Conservation (phyloP, 2,888 invertebrate species). For the Poecilus cupreus region DNA sequence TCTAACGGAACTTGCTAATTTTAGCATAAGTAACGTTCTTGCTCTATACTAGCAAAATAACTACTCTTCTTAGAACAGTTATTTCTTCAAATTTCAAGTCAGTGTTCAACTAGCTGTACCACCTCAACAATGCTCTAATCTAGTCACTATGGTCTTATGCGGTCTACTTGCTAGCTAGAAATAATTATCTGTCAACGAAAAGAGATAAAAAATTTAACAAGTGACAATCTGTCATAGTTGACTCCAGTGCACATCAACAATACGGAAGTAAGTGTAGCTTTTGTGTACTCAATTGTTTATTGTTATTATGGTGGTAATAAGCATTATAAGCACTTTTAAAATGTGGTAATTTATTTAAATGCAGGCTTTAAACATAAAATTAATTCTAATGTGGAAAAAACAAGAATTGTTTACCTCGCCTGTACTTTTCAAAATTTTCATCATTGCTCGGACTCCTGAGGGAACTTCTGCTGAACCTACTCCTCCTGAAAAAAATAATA, state of each 20-base stretch:
- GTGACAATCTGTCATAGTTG: conserved; percentile 27
- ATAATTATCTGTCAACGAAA: conserved; percentile 6
- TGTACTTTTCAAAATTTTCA: conserved; percentile 77
- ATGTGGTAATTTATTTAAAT: neutral
- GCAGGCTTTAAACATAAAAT: neutral
- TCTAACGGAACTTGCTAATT: conserved; percentile 19
- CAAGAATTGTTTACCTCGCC: conserved; percentile 74
- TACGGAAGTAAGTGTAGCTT: neutral
- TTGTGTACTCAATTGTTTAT: conserved; percentile 1
- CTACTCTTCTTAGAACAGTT: conserved; percentile 4
- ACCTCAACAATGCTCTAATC: neutral
- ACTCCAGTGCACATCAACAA: conserved; percentile 1
- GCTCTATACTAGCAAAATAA: neutral
- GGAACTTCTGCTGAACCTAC: conserved; percentile 60
- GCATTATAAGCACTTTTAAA: neutral
- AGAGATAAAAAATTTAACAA: conserved; percentile 22
- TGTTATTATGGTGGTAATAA: conserved; percentile 14
- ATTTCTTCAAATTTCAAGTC: conserved; percentile 7
- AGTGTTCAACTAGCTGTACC: conserved; percentile 14
- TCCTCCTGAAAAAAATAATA: conserved; percentile 57
- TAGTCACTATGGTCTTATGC: conserved; percentile 1
- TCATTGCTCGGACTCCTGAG: conserved; percentile 72
- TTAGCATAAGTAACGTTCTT: neutral
- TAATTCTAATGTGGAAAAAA: neutral
- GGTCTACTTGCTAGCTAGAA: conserved; percentile 33